Evolutionary conservation across 2,797 vertebrate genomes (phyloP).

Genomic region (Babyrousa celebensis): DNA sequence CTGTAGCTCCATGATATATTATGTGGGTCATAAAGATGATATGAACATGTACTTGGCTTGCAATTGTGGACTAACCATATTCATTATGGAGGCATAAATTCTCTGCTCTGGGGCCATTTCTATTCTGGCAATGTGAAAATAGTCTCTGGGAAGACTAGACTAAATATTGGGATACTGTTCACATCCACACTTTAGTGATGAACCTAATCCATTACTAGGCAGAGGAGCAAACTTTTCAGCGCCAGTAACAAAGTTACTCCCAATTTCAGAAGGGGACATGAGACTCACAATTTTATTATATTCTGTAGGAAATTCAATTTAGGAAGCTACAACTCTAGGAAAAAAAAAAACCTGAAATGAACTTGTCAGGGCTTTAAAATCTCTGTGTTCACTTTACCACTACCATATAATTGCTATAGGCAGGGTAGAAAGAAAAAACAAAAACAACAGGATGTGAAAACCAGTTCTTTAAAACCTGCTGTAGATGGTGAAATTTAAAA

Average conservation of each 20-base stretch:
- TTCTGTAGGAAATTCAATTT: slow-evolving; percentile 59
- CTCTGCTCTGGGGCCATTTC: slow-evolving; percentile 49
- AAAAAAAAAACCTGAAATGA: slow-evolving; percentile 42
- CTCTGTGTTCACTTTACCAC: slow-evolving; percentile 59
- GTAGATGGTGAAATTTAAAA: background rate
- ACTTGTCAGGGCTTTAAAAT: slow-evolving; percentile 41
- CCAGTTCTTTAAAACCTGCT: background rate
- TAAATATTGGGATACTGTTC: background rate
- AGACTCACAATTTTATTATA: slow-evolving; percentile 58
- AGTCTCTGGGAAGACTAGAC: slow-evolving; percentile 53
- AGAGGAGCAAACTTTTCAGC: slow-evolving; percentile 41
- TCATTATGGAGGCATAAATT: slow-evolving; percentile 81
- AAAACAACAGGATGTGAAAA: background rate
- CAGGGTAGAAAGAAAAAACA: background rate
- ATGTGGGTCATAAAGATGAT: slow-evolving; percentile 80
- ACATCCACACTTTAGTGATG: background rate
- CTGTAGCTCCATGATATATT: slow-evolving; percentile 79
- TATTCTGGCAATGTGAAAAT: slow-evolving; percentile 70
- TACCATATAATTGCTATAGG: slow-evolving; percentile 53
- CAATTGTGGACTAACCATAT: slow-evolving; percentile 69
- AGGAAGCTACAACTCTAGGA: slow-evolving; percentile 23
- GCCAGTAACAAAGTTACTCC: slow-evolving; percentile 53
- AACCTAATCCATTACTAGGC: background rate
- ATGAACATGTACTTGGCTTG: slow-evolving; percentile 81
- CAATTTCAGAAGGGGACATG: slow-evolving; percentile 3